Conservation (phyloP, 2,797 vertebrate species). For the Zenarchopterus dispar region DNA sequence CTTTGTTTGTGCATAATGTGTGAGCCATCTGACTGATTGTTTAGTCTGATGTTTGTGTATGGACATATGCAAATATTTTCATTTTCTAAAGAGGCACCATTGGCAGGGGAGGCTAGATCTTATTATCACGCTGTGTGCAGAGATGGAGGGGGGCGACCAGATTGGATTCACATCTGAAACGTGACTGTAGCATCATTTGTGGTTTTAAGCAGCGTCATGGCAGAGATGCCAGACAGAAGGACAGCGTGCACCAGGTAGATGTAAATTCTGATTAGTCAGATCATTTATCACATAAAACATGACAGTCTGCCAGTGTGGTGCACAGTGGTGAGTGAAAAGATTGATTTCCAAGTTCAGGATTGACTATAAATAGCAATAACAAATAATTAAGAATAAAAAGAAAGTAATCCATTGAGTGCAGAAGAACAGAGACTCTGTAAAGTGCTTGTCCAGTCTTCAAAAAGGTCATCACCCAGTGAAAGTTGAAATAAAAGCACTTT, state of each 20-base stretch:
- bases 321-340: not conserved
- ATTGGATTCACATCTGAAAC: not conserved
- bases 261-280: not conserved
- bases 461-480: slow-evolving; percentile 1
- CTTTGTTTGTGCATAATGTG: not conserved
- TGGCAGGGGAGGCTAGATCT: slow-evolving; percentile 5
- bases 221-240: not conserved
- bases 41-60: slow-evolving; percentile 28
- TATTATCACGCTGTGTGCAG: slow-evolving; percentile 2
- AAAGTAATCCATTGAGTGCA: not conserved
- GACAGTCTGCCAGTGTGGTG: not conserved
- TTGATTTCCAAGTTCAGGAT: not conserved
- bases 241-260: not conserved
- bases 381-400: not conserved
- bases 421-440: slow-evolving; percentile 11
- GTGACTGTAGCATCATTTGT: not conserved
- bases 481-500: slow-evolving; percentile 10
- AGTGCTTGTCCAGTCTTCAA: slow-evolving; percentile 7
- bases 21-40: slow-evolving; percentile 20
- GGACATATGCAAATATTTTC: slow-evolving; percentile 34
- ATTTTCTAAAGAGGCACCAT: slow-evolving; percentile 19
- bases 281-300: not conserved
- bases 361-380: not conserved
- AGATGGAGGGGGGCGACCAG: not conserved
- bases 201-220: not conserved